Evolutionary conservation across 2,797 vertebrate species (phyloP).

Genomic region (Pseudochromis fuscus): DNA sequence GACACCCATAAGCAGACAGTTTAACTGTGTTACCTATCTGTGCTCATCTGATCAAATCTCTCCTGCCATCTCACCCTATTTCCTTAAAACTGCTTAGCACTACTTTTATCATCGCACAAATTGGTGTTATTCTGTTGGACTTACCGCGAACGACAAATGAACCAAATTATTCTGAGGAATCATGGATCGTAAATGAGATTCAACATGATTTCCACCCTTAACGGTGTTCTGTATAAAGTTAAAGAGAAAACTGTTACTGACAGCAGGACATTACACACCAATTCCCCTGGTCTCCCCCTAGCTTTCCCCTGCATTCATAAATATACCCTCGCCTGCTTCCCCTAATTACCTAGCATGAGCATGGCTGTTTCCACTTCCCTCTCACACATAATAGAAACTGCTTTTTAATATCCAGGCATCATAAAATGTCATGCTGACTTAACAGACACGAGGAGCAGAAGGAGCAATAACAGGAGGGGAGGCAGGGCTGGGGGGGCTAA

Average conservation of each 20-base stretch:
- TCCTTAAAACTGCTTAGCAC: constrained; percentile 33
- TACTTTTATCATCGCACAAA: constrained; percentile 30
- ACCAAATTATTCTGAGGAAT: constrained; percentile 72
- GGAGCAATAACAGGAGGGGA: constrained; percentile 80
- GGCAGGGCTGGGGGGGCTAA: constrained; percentile 33
- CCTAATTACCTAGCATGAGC: constrained; percentile 86
- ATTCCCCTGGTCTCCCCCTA: constrained; percentile 75
- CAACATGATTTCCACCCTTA: constrained; percentile 71
- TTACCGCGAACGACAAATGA: constrained; percentile 61
- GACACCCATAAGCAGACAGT: constrained; percentile 50
- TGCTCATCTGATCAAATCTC: constrained; percentile 58
- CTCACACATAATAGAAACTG: constrained; percentile 85
- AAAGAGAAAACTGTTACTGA: constrained; percentile 83
- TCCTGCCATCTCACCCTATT: constrained; percentile 12
- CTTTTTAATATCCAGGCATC: constrained; percentile 87
- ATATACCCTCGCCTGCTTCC: constrained; percentile 82
- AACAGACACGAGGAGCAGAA: constrained; percentile 83
- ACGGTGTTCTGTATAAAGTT: constrained; percentile 75
- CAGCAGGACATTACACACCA: constrained; percentile 84
- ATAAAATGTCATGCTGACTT: constrained; percentile 88
- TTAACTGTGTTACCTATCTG: constrained; percentile 44
- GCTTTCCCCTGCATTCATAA: constrained; percentile 81
- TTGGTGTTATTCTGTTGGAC: constrained; percentile 41
- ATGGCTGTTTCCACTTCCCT: constrained; percentile 82
- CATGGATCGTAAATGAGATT: constrained; percentile 74